Conservation (phyloP, 2,888 invertebrate genomes). For the Drosophila histrio region DNA sequence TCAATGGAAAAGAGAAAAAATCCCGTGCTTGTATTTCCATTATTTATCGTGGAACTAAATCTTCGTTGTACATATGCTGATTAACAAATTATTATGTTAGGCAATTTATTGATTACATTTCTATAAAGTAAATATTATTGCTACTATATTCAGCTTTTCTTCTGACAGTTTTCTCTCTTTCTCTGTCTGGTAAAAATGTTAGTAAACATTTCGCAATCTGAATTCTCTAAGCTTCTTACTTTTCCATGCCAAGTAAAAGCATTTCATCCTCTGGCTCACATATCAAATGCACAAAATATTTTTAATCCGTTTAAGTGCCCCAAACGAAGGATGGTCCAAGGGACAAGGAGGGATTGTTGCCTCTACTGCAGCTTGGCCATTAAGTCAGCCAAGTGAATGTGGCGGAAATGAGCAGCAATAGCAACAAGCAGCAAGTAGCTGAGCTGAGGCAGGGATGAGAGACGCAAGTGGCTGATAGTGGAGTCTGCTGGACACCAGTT, state of each 20-base stretch:
- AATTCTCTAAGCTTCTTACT: constrained; percentile 23
- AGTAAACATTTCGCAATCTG: constrained; percentile 42
- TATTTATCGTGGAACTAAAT: background rate
- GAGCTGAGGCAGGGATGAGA: constrained; percentile 21
- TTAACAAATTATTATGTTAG: background rate
- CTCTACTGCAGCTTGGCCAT: constrained; percentile 63
- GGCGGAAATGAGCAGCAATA: constrained; percentile 79
- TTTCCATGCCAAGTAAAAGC: constrained; percentile 38
- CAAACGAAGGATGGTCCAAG: constrained; percentile 5
- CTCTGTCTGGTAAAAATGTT: constrained; percentile 18
- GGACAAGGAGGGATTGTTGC: background rate
- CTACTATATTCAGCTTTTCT: background rate
- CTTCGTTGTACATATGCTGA: constrained; percentile 1
- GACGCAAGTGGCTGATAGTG: constrained; percentile 67
- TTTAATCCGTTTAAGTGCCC: constrained; percentile 81
- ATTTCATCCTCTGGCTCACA: constrained; percentile 62
- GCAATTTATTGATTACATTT: constrained; percentile 2
- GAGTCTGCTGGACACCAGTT: constrained; percentile 60
- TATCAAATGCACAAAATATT: constrained; percentile 79
- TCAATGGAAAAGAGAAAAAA: background rate
- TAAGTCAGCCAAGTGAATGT: constrained; percentile 78
- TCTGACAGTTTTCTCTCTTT: background rate
- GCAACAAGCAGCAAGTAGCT: constrained; percentile 55
- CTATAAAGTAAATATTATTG: constrained; percentile 1
- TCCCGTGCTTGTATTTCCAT: background rate